Percentiles rank a stretch among this genome's conserved stretches.
These are phyloP conservation scores for Ciconia nigra DNA, from an alignment of 2,797 vertebrate genomes.

Conservation along the genomic window DNA sequence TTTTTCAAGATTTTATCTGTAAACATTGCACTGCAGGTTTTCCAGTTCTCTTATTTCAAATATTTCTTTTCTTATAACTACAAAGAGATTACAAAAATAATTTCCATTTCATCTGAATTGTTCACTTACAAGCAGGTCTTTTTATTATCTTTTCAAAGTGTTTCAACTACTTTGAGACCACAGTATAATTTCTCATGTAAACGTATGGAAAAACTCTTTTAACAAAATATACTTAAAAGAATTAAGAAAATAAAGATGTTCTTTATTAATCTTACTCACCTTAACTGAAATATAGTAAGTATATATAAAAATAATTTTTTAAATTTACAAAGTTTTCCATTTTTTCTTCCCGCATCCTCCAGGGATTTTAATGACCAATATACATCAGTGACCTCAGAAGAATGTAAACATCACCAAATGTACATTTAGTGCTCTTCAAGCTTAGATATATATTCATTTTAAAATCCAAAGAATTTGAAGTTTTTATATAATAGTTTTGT, in stretches of 20 bases:
- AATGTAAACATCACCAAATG: neutral
- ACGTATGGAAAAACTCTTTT: neutral
- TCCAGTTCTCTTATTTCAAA: neutral
- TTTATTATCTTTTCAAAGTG: neutral
- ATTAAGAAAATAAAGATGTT: neutral
- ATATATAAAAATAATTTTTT: neutral
- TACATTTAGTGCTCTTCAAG: neutral
- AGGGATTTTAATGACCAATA: neutral
- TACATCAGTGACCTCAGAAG: neutral
- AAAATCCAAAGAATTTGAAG: neutral
- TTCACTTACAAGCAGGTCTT: neutral
- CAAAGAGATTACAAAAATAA: neutral
- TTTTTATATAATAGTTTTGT: neutral
- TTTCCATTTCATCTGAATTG: neutral
- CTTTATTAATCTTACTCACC: neutral
- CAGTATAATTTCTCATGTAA: neutral
- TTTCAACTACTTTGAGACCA: neutral
- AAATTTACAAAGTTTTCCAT: neutral
- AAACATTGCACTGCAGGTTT: neutral
- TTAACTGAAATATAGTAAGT: neutral
- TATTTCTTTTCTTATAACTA: neutral
- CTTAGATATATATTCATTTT: neutral
- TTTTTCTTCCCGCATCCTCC: neutral
- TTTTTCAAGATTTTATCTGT: neutral
- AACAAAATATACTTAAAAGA: neutral